A percentile compares a stretch with the other conserved stretches of the same genome.
These are phyloP conservation scores for Diaprepes abbreviatus DNA, from an alignment of 2,888 invertebrate genomes.

Conservation along the genomic window DNA sequence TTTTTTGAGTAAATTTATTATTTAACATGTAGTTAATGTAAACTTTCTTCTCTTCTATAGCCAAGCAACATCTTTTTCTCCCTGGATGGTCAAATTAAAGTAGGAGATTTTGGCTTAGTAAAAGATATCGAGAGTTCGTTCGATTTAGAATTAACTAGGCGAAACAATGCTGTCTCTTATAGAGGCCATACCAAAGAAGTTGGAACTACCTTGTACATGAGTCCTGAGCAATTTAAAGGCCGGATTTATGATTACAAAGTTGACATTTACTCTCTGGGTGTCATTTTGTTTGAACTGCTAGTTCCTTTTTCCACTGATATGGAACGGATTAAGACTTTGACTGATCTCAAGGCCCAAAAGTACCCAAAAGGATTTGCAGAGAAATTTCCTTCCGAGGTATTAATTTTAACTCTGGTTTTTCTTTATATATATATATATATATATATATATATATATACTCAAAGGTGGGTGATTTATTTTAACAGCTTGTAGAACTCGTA, in stretches of 20 bases:
- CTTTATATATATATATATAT: no score
- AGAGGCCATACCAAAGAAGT: conserved; percentile 75
- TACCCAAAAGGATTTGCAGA: conserved; percentile 80
- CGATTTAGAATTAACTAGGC: conserved; percentile 66
- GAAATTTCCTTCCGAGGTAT: conserved; percentile 80
- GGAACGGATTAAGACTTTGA: conserved; percentile 83
- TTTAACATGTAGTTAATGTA: no score
- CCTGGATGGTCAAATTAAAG: conserved; percentile 89
- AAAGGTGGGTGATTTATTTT: no score
- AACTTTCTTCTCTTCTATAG: no score
- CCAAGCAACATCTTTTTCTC: conserved; percentile 96
- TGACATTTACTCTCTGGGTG: conserved; percentile 94
- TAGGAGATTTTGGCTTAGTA: conserved; percentile 98
- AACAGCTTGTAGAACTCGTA: no score
- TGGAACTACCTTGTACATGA: conserved; percentile 96
- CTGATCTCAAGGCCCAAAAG: conserved; percentile 74
- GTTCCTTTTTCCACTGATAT: conserved; percentile 92
- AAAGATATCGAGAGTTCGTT: conserved; percentile 82
- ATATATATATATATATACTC: no score
- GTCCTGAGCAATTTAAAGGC: conserved; percentile 90
- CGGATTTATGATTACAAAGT: conserved; percentile 89
- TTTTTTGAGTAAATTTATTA: no score
- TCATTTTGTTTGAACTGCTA: conserved; percentile 94
- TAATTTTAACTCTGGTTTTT: no score
- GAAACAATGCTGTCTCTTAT: conserved; percentile 55